These are phyloP conservation scores for Araneus ventricosus DNA, from an alignment of 1,140 invertebrate species.

Conservation along the genomic window DNA sequence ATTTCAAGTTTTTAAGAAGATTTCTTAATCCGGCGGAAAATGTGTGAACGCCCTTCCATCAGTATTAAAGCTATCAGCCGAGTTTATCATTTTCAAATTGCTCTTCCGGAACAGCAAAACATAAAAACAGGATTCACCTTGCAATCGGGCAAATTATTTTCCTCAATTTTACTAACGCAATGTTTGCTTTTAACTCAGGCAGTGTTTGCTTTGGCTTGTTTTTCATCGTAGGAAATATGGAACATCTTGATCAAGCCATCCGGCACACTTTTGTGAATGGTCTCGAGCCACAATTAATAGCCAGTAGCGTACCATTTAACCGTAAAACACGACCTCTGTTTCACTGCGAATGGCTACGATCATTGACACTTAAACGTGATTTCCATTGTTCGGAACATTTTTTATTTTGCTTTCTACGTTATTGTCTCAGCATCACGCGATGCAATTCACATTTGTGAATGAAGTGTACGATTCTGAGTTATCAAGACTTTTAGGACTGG, in stretches of 20 bases:
- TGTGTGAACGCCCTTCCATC: too few species aligned
- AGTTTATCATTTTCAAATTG: background rate
- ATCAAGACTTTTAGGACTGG: background rate
- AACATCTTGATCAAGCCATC: background rate
- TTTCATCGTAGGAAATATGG: background rate
- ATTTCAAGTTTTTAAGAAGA: too few species aligned
- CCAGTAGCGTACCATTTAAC: conserved; percentile 6
- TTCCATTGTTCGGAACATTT: conserved; percentile 22
- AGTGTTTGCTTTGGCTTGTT: background rate
- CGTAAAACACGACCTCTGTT: conserved; percentile 20
- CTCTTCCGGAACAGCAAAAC: background rate
- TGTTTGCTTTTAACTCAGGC: background rate
- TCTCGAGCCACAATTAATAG: conserved; percentile 16
- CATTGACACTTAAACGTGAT: conserved; percentile 37
- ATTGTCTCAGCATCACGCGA: conserved; percentile 18
- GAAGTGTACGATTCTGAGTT: background rate
- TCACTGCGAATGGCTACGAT: conserved; percentile 1
- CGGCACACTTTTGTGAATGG: background rate
- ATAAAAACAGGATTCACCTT: background rate
- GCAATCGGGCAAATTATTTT: background rate
- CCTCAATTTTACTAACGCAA: background rate
- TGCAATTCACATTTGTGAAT: conserved; percentile 16
- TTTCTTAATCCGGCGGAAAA: too few species aligned
- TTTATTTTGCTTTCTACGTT: conserved; percentile 14
- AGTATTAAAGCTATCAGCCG: too few species aligned